Base-by-base conservation (phyloP, 2,888 invertebrate species). In the Rhagophthalmus giganteus region DNA sequence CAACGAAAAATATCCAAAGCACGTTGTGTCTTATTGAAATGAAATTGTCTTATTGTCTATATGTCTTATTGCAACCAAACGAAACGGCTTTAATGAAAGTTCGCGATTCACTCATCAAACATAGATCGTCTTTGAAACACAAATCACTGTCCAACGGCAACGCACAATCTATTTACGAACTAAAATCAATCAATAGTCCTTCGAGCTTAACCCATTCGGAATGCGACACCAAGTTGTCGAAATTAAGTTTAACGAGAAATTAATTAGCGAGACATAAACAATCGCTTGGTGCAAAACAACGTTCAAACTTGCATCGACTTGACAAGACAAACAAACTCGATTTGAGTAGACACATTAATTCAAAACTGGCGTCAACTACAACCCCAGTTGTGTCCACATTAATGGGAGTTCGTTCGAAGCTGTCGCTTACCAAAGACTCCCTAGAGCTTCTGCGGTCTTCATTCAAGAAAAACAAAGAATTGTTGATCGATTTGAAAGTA, bases 361-460 rank as follows among this genome's bases (percentile, higher is more conserved):
- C 35, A 35, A 2, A 24, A 20, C 35, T n/a, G n/a, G n/a, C n/a
- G n/a, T n/a, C n/a, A n/a, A n/a, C n/a, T n/a, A n/a, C n/a, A n/a
- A n/a, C n/a, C n/a, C n/a, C n/a, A n/a, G n/a, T n/a, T n/a, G n/a
- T n/a, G n/a, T n/a, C n/a, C n/a, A n/a, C n/a, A n/a, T n/a, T n/a
- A n/a, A 28, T 38, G 2, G n/a, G 14, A 1, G 15, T 15, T 12
- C 13, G 26, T n/a, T 60, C 60, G 2, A 54, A 35, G 35, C 38
- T 61, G 9, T 49, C 51, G 13, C 26, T 57, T 9, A 33, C 42
- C 7, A 54, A 14, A 24, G 54, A 61, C 48, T 59, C 59, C 2
- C 41, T 61, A 25, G 50, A 55, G 20, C 16, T 2, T 1, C 13
- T 27, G 25, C n/a, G n/a, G n/a, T n/a, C n/a, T n/a, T n/a, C n/a